A percentile compares a stretch with the other conserved stretches of the same genome.
Conservation (phyloP, 2,797 vertebrate species). For the Takifugu ocellatus region DNA sequence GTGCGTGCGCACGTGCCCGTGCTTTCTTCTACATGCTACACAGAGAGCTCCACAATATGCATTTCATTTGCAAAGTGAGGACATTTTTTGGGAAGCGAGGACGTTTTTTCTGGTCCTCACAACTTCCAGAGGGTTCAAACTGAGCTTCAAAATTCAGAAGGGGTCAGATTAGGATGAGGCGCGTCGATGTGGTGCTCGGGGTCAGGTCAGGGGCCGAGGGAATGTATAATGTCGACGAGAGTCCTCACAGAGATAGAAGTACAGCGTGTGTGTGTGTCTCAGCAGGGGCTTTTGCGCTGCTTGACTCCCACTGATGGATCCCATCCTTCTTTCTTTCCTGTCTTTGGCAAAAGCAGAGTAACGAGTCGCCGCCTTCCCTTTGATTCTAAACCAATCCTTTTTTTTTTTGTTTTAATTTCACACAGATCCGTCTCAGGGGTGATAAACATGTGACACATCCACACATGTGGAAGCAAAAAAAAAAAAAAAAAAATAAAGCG, state of each 20-base stretch:
- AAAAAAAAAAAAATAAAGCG: neutral
- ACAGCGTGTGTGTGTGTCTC: neutral
- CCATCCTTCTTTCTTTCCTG: slow-evolving; percentile 11
- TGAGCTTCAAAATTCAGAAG: no score
- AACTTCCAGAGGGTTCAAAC: no score
- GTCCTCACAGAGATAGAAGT: no score
- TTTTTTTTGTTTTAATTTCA: slow-evolving; percentile 9
- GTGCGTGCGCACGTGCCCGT: neutral
- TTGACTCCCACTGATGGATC: slow-evolving; percentile 2
- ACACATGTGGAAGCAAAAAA: slow-evolving; percentile 23
- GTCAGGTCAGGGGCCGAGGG: neutral
- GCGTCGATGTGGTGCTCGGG: no score
- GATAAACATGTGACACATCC: slow-evolving; percentile 11
- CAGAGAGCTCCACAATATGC: no score
- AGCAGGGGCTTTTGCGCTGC: neutral
- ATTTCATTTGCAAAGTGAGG: no score
- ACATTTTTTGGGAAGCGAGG: no score
- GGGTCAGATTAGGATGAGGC: no score
- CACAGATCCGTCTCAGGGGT: slow-evolving; percentile 12
- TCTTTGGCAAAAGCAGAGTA: slow-evolving; percentile 15
- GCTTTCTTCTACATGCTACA: no score
- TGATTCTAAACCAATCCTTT: slow-evolving; percentile 44
- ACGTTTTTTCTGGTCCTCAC: neutral
- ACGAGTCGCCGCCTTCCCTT: slow-evolving; percentile 29
- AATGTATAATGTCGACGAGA: neutral